phyloP scores from a whole-genome alignment of 2,797 vertebrate genomes.

The Tadarida brasiliensis region DNA sequence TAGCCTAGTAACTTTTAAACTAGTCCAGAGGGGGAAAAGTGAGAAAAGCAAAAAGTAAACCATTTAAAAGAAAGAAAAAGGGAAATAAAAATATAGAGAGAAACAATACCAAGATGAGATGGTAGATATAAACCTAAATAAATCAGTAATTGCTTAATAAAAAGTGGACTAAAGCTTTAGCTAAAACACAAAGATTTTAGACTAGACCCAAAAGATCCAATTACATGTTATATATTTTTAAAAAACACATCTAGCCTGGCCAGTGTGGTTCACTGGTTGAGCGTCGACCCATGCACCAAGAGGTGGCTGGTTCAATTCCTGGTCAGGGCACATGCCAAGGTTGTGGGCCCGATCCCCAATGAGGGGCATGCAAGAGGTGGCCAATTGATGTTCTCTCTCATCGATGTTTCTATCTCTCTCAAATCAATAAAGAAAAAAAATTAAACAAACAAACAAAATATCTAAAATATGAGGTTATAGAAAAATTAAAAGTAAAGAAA shows the following conservation, averaged over 20 bases:
- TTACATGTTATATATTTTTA: neutral
- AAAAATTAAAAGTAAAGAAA: constrained; percentile 44
- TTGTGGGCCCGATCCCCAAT: neutral
- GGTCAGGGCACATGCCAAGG: neutral
- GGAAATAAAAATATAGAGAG: neutral
- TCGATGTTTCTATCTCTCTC: neutral
- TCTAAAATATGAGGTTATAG: neutral
- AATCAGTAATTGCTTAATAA: neutral
- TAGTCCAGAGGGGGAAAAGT: neutral
- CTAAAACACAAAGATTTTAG: neutral
- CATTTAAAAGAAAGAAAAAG: neutral
- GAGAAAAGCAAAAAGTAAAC: neutral
- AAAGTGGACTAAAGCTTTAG: neutral
- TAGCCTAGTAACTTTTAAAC: neutral
- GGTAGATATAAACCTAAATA: neutral
- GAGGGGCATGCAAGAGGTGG: neutral
- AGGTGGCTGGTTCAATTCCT: neutral
- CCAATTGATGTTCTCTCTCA: neutral
- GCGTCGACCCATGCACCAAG: neutral
- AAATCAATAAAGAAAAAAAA: neutral
- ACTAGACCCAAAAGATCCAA: constrained; percentile 31
- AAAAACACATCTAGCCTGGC: neutral
- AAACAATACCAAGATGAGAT: neutral
- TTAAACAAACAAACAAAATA: too few species aligned
- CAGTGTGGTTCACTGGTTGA: neutral